Evolutionary conservation across 2,888 invertebrate genomes (phyloP), one percentile per base, ranked within the genome.

Genomic region (Shargacucullia verbasci): DNA sequence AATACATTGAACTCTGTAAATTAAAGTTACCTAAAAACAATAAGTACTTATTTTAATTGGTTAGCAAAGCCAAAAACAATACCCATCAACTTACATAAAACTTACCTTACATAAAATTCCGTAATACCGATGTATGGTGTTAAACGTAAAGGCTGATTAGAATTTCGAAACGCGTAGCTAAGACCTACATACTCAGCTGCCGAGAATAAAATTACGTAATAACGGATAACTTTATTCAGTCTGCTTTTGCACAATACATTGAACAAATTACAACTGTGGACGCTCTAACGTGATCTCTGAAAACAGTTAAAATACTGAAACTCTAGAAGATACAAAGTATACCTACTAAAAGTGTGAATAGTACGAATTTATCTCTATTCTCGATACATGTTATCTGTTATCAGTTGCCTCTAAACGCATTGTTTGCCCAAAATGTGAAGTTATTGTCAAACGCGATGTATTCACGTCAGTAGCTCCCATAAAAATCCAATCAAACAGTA

Each of bases 141-240:
- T 76, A 69, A 65, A 66, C 71, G 56, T 55, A 73, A 76, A 82
- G 79, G 70, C 66, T 63, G 70, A 78, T 74, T 76, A 78, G 73
- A 83, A 85, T 88, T 84, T 86, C 83, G 78, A 86, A 87, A 88
- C 83, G 80, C 78, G 80, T 82, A 59, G 35, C 56, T 47, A 75
- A 84, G 86, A 78, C 88, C 90, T 85, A 89, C 79, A 85, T 91
- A 83, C 60, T 84, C 73, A 79, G 38, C 73, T 72, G 69, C 76
- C 80, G 80, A 76, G 76, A 72, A 81, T 81, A 79, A 79, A 78
- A 79, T 86, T 84, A 80, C 78, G 79, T 78, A 84, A 82, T 67
- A 49, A 55, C 61, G 70, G 73, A 79, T 78, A 79, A 78, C 70
- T 56, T 52, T 66, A 63, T 59, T 49, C 55, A 43, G 59, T 67